Base-by-base conservation (phyloP, 1,140 invertebrate genomes). In the Ceratina australensis region DNA sequence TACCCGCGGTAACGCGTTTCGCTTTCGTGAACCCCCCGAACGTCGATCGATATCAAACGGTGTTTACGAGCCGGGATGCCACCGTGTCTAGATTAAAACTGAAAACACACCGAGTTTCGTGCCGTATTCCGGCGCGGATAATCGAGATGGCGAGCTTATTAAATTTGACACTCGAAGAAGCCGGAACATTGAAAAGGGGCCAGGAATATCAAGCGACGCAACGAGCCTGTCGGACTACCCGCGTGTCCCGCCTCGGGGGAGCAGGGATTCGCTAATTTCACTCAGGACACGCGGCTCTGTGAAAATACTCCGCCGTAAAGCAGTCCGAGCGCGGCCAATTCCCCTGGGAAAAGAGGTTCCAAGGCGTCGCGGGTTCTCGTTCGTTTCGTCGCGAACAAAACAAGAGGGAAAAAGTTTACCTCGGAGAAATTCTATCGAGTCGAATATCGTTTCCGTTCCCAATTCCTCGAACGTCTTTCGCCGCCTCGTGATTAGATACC, bases 101-200 rank as follows among this genome's bases (percentile, higher is more conserved):
- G 33, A 42, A 42, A 42, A 42, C 10, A 42, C 33, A 42, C 33
- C 3, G 33, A 42, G 0, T 3, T 42, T 42, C 33, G 5, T 42
- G 5, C 33, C 33, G 42, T 71, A 71, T 79, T 73, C 66, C 78
- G 64, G 79, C 50, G 59, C 20, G 67, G 79, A 71, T 67, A 81
- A 78, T 73, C 74, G 50, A 69, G 54, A 65, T 73, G 77, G 85
- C 76, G 63, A 73, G 85, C 87, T 91, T 91, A 92, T 92, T 90
- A 88, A 90, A 92, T 92, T 92, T 92, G 91, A 92, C 91, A 92
- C 90, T 92, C 83, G 84, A 92, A 90, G 88, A 91, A 92, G 84
- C 90, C 90, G 89, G 90, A 90, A 91, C 91, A 92, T 92, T 92
- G 90, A 91, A 92, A 92, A 92, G 90, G 90, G 91, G 87, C 80